Evolutionary conservation across 2,113 vertebrate genomes (phyloP).

Genomic region (Sarotherodon lohbergeri): DNA sequence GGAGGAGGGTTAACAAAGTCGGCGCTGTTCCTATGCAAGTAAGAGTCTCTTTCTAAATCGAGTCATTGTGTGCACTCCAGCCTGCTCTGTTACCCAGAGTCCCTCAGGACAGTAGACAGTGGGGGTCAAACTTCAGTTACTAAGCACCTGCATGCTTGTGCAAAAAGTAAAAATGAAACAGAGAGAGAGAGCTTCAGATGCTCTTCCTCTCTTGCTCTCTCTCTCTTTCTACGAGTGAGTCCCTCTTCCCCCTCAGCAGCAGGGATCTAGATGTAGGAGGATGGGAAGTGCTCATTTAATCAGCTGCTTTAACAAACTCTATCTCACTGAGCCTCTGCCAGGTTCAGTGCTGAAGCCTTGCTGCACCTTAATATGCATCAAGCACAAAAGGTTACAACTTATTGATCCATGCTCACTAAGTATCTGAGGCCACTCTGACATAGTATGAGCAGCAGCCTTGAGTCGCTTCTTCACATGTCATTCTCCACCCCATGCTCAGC

Average conservation of each 20-base stretch:
- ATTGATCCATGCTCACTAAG: not conserved
- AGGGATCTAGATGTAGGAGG: constrained; percentile 60
- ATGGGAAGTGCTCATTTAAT: constrained; percentile 22
- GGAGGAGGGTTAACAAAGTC: not conserved
- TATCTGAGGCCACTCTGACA: not conserved
- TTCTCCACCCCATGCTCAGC: not conserved
- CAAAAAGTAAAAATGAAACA: not conserved
- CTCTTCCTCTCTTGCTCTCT: not conserved
- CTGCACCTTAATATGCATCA: not conserved
- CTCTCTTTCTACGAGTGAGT: not conserved
- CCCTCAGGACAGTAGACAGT: constrained; percentile 66
- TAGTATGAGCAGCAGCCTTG: not conserved
- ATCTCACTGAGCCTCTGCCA: not conserved
- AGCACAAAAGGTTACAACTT: not conserved
- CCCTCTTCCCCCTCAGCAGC: not conserved
- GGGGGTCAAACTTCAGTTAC: constrained; percentile 48
- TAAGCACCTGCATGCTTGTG: constrained; percentile 7
- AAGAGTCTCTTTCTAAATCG: constrained; percentile 20
- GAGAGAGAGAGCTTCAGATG: not conserved
- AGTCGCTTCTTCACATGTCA: not conserved
- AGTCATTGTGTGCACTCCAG: constrained; percentile 21
- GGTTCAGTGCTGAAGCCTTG: not conserved
- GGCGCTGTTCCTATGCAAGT: not conserved
- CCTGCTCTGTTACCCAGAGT: constrained; percentile 21
- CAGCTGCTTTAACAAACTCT: not conserved